Evolutionary conservation across 2,888 invertebrate genomes (phyloP), one percentile per base, ranked within the genome.

Genomic region (Oxyteleia sp.): DNA sequence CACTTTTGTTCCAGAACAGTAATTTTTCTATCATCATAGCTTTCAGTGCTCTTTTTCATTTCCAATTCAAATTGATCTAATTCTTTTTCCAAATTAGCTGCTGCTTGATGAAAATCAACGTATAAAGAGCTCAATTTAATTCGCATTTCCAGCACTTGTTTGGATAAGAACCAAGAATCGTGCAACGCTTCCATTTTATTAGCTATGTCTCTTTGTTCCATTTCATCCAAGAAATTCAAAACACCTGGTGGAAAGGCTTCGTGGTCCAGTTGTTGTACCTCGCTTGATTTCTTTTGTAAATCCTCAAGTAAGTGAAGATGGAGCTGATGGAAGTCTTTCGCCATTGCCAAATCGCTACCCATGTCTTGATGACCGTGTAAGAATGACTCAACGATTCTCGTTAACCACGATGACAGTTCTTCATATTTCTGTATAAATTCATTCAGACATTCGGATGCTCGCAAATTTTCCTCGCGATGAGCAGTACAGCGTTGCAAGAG

Each of bases 291-390:
- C 86, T 95, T 95, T 94, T 96, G 91, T 85, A 97, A 94, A 92
- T 97, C 97, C 88, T 95, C 95, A 88, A 96, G 95, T 57, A 97
- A 93, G 89, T 96, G 95, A 87, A 95, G 95, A 91, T 97, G 97
- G 86, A 96, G 94, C 88, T 96, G 94, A 82, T 96, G 94, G 92
- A 97, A 97, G 91, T 96, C 96, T 88, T 95, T 95, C 47, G 96
- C 96, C 93, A 95, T 94, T 5, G 94, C 93, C 26, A 95, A 90
- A 89, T 95, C 95, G 64, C 94, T 95, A n/a, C 97, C 97, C 95
- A 97, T 96, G 88, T 96, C 95, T 82, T 95, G 95, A 89, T 96
- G 96, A 43, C 96, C 95, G 88, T 95, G 95, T 51, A 97, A 94
- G 90, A 96, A 96, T 59, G 95, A 94, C 89, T 97, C 96, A 0